Evolutionary conservation across 2,113 vertebrate genomes (phyloP).

Genomic region (Ursus arctos): DNA sequence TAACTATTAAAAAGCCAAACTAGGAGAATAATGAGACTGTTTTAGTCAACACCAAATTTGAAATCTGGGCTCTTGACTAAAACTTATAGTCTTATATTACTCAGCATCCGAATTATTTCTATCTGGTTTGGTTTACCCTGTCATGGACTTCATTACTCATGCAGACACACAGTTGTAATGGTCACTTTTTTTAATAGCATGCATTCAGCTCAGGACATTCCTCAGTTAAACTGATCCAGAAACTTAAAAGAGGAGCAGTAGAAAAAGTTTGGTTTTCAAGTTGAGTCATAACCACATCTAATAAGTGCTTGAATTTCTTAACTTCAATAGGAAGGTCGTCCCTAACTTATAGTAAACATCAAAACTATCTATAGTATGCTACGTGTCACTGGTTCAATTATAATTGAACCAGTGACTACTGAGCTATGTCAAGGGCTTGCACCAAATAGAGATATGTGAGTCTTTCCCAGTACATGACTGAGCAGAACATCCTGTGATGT

Average conservation of each 20-base stretch:
- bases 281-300: slow-evolving; percentile 64
- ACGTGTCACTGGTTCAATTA: slow-evolving; percentile 33
- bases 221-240: slow-evolving; percentile 32
- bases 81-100: neutral
- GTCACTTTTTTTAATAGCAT: slow-evolving; percentile 2
- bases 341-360: neutral
- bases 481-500: neutral
- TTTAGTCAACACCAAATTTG: slow-evolving; percentile 43
- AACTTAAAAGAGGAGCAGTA: slow-evolving; percentile 22
- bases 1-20: neutral
- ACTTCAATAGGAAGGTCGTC: slow-evolving; percentile 2
- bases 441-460: neutral
- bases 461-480: neutral
- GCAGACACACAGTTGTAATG: neutral
- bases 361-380: slow-evolving; percentile 1
- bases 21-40: neutral
- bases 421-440: neutral
- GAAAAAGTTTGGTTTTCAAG: slow-evolving; percentile 51
- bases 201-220: neutral
- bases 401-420: neutral
- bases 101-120: neutral
- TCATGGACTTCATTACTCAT: slow-evolving; percentile 1
- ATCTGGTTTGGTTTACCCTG: neutral
- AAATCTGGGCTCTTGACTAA: neutral
- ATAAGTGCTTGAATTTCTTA: slow-evolving; percentile 44